Evolutionary conservation across 2,113 vertebrate genomes (phyloP).

Genomic region (Ictidomys tridecemlineatus): DNA sequence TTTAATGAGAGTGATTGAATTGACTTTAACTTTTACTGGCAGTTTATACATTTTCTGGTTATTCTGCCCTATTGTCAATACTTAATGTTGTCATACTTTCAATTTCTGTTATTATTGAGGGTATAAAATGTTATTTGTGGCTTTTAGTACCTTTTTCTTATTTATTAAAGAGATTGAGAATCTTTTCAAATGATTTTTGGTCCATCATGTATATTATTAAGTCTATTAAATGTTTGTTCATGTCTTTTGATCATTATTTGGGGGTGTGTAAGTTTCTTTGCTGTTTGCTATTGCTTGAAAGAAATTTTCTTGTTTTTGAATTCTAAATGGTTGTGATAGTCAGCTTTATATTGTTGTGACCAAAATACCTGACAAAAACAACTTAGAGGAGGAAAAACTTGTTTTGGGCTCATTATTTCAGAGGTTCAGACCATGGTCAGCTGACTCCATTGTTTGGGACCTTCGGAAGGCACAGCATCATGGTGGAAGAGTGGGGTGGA

Average conservation of each 20-base stretch:
- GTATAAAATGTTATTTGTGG: background rate
- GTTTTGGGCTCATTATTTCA: too few species aligned
- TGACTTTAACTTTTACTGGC: background rate
- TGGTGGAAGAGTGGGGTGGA: too few species aligned
- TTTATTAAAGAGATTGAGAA: background rate
- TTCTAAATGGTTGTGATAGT: background rate
- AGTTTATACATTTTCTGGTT: background rate
- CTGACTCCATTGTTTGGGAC: too few species aligned
- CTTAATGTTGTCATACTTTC: background rate
- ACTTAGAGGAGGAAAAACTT: too few species aligned
- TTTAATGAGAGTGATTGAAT: background rate
- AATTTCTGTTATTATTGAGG: background rate
- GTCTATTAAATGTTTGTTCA: background rate
- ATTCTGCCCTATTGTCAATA: background rate
- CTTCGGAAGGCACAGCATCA: too few species aligned
- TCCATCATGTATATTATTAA: background rate
- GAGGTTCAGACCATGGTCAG: too few species aligned
- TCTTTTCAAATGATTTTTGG: background rate
- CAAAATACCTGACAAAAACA: too few species aligned
- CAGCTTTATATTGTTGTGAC: too few species aligned
- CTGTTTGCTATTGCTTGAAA: background rate
- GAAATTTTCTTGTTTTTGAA: background rate
- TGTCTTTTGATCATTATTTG: background rate
- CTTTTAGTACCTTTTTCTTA: slow-evolving; percentile 4
- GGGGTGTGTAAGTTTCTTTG: background rate